A percentile compares a stretch with the other conserved stretches of the same genome.
Evolutionary conservation across 1,140 invertebrate species (phyloP).

Genomic region (Brachionus manjavacas): DNA sequence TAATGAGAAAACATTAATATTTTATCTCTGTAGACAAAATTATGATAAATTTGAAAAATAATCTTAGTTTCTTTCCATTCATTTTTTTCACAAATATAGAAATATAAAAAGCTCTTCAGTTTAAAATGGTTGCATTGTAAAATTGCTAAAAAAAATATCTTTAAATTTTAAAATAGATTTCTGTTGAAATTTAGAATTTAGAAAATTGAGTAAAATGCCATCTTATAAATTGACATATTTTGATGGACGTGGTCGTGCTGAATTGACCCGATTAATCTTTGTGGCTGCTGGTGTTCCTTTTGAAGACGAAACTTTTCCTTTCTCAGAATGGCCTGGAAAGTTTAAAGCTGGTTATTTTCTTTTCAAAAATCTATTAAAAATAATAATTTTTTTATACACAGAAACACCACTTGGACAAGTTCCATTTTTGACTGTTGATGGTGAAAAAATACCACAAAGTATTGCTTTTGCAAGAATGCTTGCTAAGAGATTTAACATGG

Average conservation of each 20-base stretch:
- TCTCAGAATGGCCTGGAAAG: neutral
- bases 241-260: constrained; percentile 44
- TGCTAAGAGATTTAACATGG: constrained; percentile 26
- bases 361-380: neutral
- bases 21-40: too few species aligned
- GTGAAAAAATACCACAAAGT: constrained; percentile 43
- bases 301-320: constrained; percentile 43
- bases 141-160: too few species aligned
- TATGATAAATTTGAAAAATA: too few species aligned
- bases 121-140: too few species aligned
- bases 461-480: constrained; percentile 42
- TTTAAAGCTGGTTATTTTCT: neutral
- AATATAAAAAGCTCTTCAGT: too few species aligned
- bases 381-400: neutral
- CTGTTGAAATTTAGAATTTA: too few species aligned
- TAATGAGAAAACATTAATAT: too few species aligned
- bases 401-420: neutral
- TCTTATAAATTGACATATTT: constrained; percentile 44
- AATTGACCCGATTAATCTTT: constrained; percentile 43
- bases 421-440: constrained; percentile 43
- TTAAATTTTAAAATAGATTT: too few species aligned
- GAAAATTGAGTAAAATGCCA: neutral
- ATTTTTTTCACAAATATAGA: too few species aligned
- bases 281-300: constrained; percentile 27
- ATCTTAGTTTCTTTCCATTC: too few species aligned